These are phyloP conservation scores for Bradypodion ventrale DNA, from an alignment of 2,797 vertebrate species.

Conservation along the genomic window DNA sequence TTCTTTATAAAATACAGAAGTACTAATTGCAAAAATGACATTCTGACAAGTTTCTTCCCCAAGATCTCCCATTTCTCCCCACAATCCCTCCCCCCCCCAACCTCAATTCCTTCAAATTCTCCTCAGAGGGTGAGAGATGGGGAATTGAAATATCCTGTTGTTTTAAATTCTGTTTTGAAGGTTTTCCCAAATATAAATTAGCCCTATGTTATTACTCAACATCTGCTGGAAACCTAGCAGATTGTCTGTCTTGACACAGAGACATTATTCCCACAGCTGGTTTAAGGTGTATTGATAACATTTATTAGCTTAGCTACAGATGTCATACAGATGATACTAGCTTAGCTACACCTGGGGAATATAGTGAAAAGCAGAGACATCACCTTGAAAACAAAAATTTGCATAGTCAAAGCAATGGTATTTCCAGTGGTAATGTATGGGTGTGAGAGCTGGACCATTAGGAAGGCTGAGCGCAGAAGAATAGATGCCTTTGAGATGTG, in stretches of 20 bases:
- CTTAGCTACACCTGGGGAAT: too few species aligned
- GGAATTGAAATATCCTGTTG: not conserved
- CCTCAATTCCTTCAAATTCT: not conserved
- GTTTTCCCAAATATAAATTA: not conserved
- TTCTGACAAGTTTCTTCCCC: not conserved
- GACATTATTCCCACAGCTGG: not conserved
- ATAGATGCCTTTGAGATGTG: too few species aligned
- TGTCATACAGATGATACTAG: too few species aligned
- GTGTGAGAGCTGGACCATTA: too few species aligned
- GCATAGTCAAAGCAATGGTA: too few species aligned
- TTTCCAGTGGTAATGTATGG: too few species aligned
- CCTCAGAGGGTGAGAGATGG: not conserved
- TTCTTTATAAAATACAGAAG: not conserved
- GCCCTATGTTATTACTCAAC: not conserved
- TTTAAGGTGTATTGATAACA: too few species aligned
- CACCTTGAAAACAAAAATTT: too few species aligned
- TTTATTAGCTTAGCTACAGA: too few species aligned
- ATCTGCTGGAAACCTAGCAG: not conserved
- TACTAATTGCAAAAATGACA: not conserved
- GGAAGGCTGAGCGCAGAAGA: too few species aligned
- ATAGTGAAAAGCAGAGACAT: too few species aligned
- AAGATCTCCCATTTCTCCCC: too few species aligned
- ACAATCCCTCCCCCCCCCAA: not conserved
- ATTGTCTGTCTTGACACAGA: not conserved
- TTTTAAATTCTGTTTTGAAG: not conserved